These are phyloP conservation scores for Hydrotaea diabolus DNA, from an alignment of 2,888 invertebrate species.

Conservation along the genomic window DNA sequence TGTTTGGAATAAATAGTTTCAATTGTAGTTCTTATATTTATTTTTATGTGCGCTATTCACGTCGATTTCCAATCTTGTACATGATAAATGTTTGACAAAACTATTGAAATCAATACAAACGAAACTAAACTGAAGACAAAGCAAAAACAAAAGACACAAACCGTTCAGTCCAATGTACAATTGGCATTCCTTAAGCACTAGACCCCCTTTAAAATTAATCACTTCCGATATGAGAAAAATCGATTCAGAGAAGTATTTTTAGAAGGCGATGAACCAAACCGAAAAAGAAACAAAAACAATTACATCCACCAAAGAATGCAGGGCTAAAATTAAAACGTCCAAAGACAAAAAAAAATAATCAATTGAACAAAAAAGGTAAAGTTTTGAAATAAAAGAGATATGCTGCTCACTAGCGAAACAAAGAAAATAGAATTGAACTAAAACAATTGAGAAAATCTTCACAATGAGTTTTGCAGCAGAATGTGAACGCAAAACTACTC, in stretches of 20 bases:
- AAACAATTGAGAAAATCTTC: constrained; percentile 45
- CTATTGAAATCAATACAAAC: constrained; percentile 20
- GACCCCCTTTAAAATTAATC: constrained; percentile 66
- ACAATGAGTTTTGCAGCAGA: constrained; percentile 39
- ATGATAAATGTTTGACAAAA: constrained; percentile 45
- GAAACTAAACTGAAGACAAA: not conserved
- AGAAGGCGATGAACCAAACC: constrained; percentile 51
- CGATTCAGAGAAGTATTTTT: constrained; percentile 60
- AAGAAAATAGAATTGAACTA: constrained; percentile 6
- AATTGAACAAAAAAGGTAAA: constrained; percentile 67
- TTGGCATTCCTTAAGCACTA: constrained; percentile 44
- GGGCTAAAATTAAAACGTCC: constrained; percentile 53
- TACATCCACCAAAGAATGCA: constrained; percentile 55
- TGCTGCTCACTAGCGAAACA: not conserved
- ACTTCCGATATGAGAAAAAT: constrained; percentile 64
- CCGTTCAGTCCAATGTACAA: constrained; percentile 42
- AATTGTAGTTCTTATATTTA: no score
- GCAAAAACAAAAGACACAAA: not conserved
- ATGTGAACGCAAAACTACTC: not conserved
- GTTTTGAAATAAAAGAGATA: constrained; percentile 43
- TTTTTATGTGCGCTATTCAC: no score
- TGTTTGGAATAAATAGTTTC: no score
- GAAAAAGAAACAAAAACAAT: constrained; percentile 31
- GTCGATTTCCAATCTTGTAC: no score
- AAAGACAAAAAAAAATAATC: constrained; percentile 44